phyloP scores from a whole-genome alignment of 2,888 invertebrate genomes.

The Craniophora ligustri region DNA sequence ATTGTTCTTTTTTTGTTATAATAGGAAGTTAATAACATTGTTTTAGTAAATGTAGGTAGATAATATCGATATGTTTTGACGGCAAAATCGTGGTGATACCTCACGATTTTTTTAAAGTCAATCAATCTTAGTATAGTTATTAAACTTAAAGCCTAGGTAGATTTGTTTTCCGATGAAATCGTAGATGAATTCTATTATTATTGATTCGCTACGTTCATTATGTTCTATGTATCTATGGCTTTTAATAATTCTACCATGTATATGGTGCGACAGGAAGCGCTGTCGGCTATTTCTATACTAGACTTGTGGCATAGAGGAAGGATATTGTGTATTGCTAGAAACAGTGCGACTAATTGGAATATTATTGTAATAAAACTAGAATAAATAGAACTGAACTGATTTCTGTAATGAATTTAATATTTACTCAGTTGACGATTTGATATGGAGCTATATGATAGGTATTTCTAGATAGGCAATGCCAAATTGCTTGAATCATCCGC shows the following conservation, averaged over 20 bases:
- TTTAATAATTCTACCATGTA: conserved; percentile 30
- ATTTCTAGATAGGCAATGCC: too few species aligned
- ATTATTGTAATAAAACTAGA: background rate
- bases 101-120: conserved; percentile 23
- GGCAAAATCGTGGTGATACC: conserved; percentile 16
- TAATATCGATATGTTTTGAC: conserved; percentile 18
- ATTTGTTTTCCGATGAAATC: conserved; percentile 34
- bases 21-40: conserved; percentile 45
- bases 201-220: conserved; percentile 46
- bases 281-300: conserved; percentile 30
- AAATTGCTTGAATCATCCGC: too few species aligned
- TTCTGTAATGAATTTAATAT: too few species aligned
- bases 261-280: conserved; percentile 40
- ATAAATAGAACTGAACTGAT: background rate
- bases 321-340: conserved; percentile 24
- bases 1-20: conserved; percentile 62
- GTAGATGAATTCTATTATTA: conserved; percentile 42
- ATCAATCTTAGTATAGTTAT: too few species aligned
- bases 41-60: conserved; percentile 33
- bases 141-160: too few species aligned
- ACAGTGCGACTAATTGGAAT: background rate
- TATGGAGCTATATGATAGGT: too few species aligned
- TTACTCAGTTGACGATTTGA: too few species aligned
- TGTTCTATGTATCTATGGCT: conserved; percentile 14
- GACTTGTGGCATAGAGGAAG: conserved; percentile 40